Percentiles rank a stretch among this genome's conserved stretches.
Evolutionary conservation across 23 tunicate genomes (phyloP).

Genomic region (Aplidium turbinatum): DNA sequence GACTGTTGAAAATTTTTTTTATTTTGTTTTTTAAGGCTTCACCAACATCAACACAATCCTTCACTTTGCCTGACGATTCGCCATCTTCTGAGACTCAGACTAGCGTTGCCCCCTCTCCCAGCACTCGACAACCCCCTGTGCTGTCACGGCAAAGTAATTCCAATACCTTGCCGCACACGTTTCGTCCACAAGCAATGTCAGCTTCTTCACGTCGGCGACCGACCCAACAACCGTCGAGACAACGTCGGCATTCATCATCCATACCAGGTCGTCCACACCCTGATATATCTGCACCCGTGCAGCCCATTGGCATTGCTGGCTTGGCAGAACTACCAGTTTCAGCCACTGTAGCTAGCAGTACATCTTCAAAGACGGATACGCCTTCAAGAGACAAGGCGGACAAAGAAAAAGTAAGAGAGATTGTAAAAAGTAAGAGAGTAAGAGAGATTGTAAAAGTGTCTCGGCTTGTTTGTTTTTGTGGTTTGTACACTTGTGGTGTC

Average conservation of each 20-base stretch:
- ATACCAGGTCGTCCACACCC: slow-evolving; percentile 45
- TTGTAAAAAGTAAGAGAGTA: no score
- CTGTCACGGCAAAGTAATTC: slow-evolving; percentile 3
- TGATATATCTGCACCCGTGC: neutral
- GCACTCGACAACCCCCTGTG: neutral
- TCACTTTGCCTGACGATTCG: slow-evolving; percentile 25
- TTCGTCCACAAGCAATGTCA: slow-evolving; percentile 56
- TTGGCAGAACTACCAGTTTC: no score
- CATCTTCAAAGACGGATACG: no score
- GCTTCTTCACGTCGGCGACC: slow-evolving; percentile 30
- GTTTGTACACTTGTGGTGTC: no score
- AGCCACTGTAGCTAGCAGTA: no score
- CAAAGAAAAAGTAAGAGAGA: no score
- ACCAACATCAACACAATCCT: slow-evolving; percentile 40
- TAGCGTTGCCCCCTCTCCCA: neutral
- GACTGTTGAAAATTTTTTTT: neutral
- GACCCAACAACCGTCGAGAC: neutral
- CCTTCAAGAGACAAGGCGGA: no score
- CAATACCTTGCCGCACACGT: slow-evolving; percentile 15
- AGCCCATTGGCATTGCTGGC: no score
- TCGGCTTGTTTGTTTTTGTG: no score
- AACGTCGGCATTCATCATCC: slow-evolving; percentile 64
- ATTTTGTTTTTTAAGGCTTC: slow-evolving; percentile 16
- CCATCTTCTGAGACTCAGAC: slow-evolving; percentile 1
- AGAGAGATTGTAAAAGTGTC: no score